Evolutionary conservation across 2,888 invertebrate species (phyloP), one percentile per base, ranked within the genome.

Genomic region (Neoaliturus tenellus): DNA sequence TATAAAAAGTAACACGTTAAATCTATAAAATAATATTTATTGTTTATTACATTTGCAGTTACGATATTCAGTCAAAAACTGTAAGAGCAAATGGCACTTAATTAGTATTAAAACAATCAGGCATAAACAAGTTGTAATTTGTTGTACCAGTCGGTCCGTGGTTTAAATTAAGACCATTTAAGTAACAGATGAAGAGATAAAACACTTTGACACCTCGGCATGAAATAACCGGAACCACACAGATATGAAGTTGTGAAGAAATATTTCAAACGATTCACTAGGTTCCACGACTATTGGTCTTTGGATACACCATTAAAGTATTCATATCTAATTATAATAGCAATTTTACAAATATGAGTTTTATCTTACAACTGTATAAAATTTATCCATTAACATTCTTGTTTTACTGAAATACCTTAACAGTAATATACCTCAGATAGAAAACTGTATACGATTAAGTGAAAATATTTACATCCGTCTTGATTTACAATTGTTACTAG

Each of bases 21-120:
- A 39, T 39, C 35, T 75, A 75, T 75, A 28, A 75, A 75, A 75
- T 23, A 75, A 75, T 75, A 75, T 75, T 75, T 75, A 75, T 75
- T 75, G 48, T 75, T 48, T 75, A 23, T 75, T 75, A 75, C 48
- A 75, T n/a, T 75, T 75, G 33, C 75, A 41, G 48, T 44, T 75
- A 75, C 28, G 75, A 44, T 62, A 75, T 44, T 75, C 75, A 75
- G 75, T 75, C 75, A 75, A 75, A 44, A 75, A 8, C 75, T 75
- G 25, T 41, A 71, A 73, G 48, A 48, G 39, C 25, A 44, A 75
- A 75, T 44, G 75, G 41, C 75, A 75, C 69, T 69, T 69, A 69
- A 67, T n/a, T 35, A 69, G 39, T 35, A 39, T n/a, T n/a, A 69
- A 67, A 39, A 39, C 35, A 69, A 69, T 10, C 1, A 23, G 35